Evolutionary conservation across 2,888 invertebrate genomes (phyloP).

Genomic region (Tenthredo mesomela): DNA sequence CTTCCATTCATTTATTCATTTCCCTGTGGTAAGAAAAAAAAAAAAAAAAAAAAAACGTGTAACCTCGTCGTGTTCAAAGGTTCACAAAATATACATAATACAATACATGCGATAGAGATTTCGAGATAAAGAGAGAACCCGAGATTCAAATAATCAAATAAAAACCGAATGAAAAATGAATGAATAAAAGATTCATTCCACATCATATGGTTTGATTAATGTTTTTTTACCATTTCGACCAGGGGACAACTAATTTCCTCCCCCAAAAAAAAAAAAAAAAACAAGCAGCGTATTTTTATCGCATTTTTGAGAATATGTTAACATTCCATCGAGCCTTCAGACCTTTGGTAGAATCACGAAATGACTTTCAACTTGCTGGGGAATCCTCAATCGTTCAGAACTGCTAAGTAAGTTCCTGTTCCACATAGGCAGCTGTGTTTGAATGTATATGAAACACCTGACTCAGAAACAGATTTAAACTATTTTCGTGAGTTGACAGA

Average conservation of each 20-base stretch:
- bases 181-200: neutral
- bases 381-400: slow-evolving; percentile 26
- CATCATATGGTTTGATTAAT: neutral
- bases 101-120: neutral
- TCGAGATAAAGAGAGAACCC: neutral
- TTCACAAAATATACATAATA: neutral
- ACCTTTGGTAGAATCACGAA: neutral
- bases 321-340: slow-evolving; percentile 4
- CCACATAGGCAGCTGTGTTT: neutral
- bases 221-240: neutral
- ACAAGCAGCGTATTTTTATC: neutral
- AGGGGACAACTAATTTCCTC: neutral
- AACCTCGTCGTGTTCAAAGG: neutral
- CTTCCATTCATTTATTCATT: neutral
- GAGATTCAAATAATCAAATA: neutral
- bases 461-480: neutral
- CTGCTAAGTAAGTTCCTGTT: slow-evolving; percentile 18
- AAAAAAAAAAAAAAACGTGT: no score
- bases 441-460: neutral
- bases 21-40: neutral
- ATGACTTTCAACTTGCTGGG: slow-evolving; percentile 9
- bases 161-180: neutral
- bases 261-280: no score
- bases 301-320: neutral
- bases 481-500: neutral